Base-by-base conservation (phyloP, 64 coral and sea anemone genomes). In the Montipora foliosa region DNA sequence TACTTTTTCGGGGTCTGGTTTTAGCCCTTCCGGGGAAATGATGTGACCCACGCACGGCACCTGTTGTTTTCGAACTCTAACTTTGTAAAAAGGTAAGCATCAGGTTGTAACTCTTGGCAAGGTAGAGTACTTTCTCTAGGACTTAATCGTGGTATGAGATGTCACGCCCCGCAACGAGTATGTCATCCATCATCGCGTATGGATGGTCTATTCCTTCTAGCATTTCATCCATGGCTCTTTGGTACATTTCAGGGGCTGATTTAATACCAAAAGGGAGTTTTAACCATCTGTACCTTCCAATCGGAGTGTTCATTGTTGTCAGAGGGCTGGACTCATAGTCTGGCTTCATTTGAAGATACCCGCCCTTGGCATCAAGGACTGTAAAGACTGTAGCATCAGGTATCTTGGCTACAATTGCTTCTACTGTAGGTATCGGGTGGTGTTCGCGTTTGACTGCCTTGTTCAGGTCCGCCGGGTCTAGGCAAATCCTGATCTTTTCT, bases 41-140 rank as follows among this genome's bases (percentile, higher is more conserved):
- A 96, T 48, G 25, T 91, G 88, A 17, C 59, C 91, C 44, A 92
- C 73, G 79, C 91, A 90, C 67, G n/a, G 80, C 12, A 96, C 69
- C 77, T 89, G 79, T 14, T 77, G 49, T 55, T 87, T 93, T 71
- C 91, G 87, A 4, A 89, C 70, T 85, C 81, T 93, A 8, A 91
- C 81, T 19, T 97, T 97, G 46, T 93, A 83, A 83, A 97, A 97
- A 90, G 82, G 94, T 96, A 12, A 94, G 52, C 51, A 70, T 86
- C 4, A 93, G 88, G 49, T 93, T 93, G 71, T 85, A 76, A 29
- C 77, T 88, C 64, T 79, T 83, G 11, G 80, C 78, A 47, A 90
- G 45, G 69, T 88, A 50, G 58, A 96, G 90, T 47, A 84, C 90
- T 93, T 92, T 24, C 44, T 61, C 64, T 73, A 96, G 60, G 15